These are phyloP conservation scores for Cryptoleucopteryx plumbea DNA, from an alignment of 2,113 vertebrate genomes.

Conservation along the genomic window DNA sequence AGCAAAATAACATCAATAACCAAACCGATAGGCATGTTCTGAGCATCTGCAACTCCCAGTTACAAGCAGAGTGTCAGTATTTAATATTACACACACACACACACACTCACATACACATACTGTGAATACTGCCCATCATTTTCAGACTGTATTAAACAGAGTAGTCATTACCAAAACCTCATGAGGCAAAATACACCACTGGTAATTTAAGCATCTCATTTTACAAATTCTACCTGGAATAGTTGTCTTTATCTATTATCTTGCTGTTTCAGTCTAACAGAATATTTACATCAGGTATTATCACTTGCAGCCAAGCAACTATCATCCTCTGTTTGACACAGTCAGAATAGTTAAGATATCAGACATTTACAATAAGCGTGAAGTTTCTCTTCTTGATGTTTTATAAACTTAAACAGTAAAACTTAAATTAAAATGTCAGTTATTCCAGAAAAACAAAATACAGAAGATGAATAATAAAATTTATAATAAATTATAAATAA, in stretches of 20 bases:
- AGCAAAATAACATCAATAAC: neutral
- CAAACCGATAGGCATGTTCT: neutral
- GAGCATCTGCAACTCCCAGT: neutral
- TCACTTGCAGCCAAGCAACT: neutral
- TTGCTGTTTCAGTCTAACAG: neutral
- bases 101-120: neutral
- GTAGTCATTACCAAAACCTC: neutral
- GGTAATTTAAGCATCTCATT: neutral
- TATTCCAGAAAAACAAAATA: neutral
- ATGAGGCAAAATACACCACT: neutral
- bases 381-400: conserved; percentile 12
- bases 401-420: neutral
- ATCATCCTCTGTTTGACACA: neutral
- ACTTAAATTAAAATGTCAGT: neutral
- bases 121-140: neutral
- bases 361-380: neutral
- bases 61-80: neutral
- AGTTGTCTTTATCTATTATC: neutral
- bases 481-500: neutral
- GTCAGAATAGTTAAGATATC: neutral
- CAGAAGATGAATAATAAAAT: neutral
- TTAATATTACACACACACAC: neutral
- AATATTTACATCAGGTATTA: neutral
- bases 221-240: neutral
- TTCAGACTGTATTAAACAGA: neutral